Base-by-base conservation (phyloP, 2,797 vertebrate genomes). In the Acridotheres tristis region DNA sequence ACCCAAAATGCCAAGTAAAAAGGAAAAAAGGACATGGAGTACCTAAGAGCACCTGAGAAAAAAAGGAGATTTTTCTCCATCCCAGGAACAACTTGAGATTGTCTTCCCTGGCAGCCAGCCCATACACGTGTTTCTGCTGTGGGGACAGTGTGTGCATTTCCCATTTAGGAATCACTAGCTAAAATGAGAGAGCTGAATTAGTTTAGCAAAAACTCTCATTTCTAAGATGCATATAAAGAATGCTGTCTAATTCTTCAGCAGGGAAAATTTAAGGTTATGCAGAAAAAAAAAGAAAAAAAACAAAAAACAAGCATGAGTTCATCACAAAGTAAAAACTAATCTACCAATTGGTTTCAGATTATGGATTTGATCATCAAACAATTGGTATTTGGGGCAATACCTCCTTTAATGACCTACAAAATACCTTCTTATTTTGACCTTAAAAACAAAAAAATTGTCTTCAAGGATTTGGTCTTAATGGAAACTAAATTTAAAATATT, bases 61-160 rank as follows among this genome's bases (percentile, higher is more conserved):
- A 85, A 84, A 61, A 53, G 3, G 1, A 8, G 4, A 27, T 32
- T 48, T 78, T 54, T 50, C 40, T 75, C 58, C n/a, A 81, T 21
- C 13, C 29, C 7, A 55, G 13, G 4, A 59, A n/a, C 21, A 55
- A 47, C 8, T 47, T 16, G 40, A 14, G 27, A 45, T 19, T 59
- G 5, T 45, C 13, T 88, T 61, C 9, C 10, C 16, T 38, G 26
- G 36, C 9, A 59, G 20, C 15, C 0, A 0, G 20, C 42, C 12
- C 30, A 43, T 40, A 36, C 3, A 6, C 5, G 2, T 85, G 32
- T 12, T 47, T 74, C 48, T 83, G 25, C 43, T 66, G 16, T 43
- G 30, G 11, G 8, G 13, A 10, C 27, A 29, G 11, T 4, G 23
- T 27, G 3, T 61, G 11, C 7, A 18, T 63, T 80, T 91, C 77